These are phyloP conservation scores for Hypsibius dujardini DNA, from an alignment of 1,140 invertebrate species.

Conservation along the genomic window DNA sequence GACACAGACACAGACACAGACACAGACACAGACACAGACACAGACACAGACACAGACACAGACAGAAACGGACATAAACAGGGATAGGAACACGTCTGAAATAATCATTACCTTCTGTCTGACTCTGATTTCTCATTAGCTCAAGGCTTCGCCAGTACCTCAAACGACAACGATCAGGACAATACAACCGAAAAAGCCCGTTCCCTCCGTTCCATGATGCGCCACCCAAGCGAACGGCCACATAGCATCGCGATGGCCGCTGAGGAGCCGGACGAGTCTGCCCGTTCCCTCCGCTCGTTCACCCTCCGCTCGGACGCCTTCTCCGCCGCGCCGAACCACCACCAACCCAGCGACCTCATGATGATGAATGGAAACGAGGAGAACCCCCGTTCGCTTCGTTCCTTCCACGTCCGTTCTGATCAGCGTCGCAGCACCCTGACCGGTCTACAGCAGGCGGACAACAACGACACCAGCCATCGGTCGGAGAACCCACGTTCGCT, in stretches of 20 bases:
- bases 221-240: neutral
- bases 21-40: no score
- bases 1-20: no score
- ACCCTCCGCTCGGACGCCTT: neutral
- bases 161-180: no score
- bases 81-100: no score
- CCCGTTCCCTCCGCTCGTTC: slow-evolving; percentile 14
- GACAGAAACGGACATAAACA: no score
- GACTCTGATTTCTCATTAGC: no score
- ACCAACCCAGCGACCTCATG: no score
- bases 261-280: neutral
- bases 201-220: slow-evolving; percentile 9
- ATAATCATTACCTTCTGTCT: no score
- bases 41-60: no score
- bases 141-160: no score
- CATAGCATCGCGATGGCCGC: neutral
- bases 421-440: neutral
- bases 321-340: neutral
- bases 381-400: neutral
- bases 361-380: neutral
- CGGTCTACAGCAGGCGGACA: neutral
- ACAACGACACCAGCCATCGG: neutral
- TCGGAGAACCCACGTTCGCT: neutral
- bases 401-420: neutral
- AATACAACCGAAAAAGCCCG: neutral